Evolutionary conservation across 2,797 vertebrate genomes (phyloP), one percentile per base, ranked within the genome.

Genomic region (Serranus cabrilla): DNA sequence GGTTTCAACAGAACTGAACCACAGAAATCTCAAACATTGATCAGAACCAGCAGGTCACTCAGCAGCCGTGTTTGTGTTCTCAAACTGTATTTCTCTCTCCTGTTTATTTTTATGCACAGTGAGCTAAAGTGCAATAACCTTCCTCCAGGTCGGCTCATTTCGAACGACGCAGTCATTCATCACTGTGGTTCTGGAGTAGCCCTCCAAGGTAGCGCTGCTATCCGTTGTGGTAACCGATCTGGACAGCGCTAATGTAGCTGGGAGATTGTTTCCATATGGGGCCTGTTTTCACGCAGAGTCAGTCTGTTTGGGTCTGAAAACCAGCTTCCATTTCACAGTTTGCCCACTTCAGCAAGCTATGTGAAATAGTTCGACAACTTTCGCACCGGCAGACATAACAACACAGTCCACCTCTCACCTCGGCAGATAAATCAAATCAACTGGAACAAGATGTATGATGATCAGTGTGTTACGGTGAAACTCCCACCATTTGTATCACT

Each of bases 191-290:
- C 57, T 73, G 84, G 55, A 62, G 74, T 16, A 59, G 76, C 87
- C 86, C 91, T 92, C 71, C 78, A 37, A 89, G 91, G 87, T 86
- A 86, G 90, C 82, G 66, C 47, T 91, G 92, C 91, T 75, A 85
- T 90, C 81, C 85, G 68, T 92, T 86, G 85, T 10, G 20, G 76
- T 93, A 93, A 94, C 76, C 72, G 55, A 73, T 63, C 87, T 90
- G 91, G 93, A 94, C 89, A 91, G 85, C 74, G 34, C 85, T 90
- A 79, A 91, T 88, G 90, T 68, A 65, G 72, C 65, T 43, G 81
- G 76, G 27, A 91, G 90, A 95, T 94, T 90, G 93, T 86, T 95
- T 93, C 94, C 94, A 95, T 92, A 94, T 95, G 95, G 60, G 68
- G 62, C 54, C 74, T 62, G 39, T 87, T 91, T 71, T 88, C 71